A percentile compares a stretch with the other conserved stretches of the same genome.
These are phyloP conservation scores for Micromesistius poutassou DNA, from an alignment of 2,797 vertebrate genomes.

Conservation along the genomic window DNA sequence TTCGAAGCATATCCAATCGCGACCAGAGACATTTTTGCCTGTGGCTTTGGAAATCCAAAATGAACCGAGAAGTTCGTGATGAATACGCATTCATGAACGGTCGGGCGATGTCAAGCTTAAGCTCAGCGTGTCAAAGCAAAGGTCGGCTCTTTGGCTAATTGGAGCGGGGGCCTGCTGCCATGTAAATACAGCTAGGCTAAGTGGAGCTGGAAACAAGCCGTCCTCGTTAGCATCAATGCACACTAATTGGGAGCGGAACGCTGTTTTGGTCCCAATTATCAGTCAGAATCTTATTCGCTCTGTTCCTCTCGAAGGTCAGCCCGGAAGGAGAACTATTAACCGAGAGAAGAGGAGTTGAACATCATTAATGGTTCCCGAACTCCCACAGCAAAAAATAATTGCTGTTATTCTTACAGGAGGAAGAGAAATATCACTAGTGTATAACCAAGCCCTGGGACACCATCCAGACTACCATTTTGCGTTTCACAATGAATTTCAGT, in stretches of 20 bases:
- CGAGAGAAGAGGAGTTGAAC: neutral
- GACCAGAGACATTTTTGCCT: too few species aligned
- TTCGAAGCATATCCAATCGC: too few species aligned
- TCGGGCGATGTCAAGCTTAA: neutral
- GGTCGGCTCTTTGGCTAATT: neutral
- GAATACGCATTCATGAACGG: too few species aligned
- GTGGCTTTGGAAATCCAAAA: too few species aligned
- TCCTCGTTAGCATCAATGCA: neutral
- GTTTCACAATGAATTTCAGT: neutral
- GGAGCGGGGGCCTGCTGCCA: neutral
- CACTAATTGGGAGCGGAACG: neutral
- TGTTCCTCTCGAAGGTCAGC: neutral
- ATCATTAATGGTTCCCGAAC: neutral
- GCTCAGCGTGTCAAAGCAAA: neutral
- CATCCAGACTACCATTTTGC: neutral
- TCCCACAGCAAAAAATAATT: neutral
- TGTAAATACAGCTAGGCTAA: neutral
- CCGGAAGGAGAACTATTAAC: neutral
- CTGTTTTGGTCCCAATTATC: slow-evolving; percentile 1
- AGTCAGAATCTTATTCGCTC: neutral
- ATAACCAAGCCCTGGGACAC: too few species aligned
- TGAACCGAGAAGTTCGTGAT: too few species aligned
- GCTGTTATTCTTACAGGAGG: neutral
- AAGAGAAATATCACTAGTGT: neutral
- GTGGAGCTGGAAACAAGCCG: neutral